Base-by-base conservation (phyloP, 2,113 vertebrate species). In the Lethenteron reissneri region DNA sequence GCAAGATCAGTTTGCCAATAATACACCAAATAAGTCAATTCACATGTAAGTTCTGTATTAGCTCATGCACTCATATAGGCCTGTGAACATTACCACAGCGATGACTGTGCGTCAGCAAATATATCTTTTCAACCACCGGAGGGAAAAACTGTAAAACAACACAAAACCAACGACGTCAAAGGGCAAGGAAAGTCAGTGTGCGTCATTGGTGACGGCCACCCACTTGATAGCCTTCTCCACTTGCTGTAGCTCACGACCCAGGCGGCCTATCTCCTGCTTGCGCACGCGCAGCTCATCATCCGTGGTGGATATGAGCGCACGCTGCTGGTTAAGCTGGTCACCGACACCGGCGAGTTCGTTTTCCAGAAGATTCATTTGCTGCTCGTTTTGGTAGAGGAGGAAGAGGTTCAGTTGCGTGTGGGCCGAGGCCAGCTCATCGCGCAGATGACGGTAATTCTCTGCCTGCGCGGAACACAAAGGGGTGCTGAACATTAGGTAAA, bases 201-300 rank as follows among this genome's bases (percentile, higher is more conserved):
- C 41, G 41, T 5, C 41, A 41, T 41, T 41, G 41, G 41, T 9
- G 12, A 56, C 7, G 70, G 15, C n/a, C 58, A 81, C 86, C 74
- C 77, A 92, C 92, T 83, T 82, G 71, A 90, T 78, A 75, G 89
- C 85, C 74, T 84, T 94, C 74, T 92, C 87, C 11, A 82, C 78
- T 12, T 80, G 84, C 76, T 89, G 92, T 14, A 84, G 84, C 57
- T 92, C 86, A 76, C 92, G 84, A 74, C 12, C 81, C 71, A 88
- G 74, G 2, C 76, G 75, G 12, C 94, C 92, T 19, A 87, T 79
- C 9, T 77, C 80, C 75, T 84, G 92, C 76, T 91, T 97, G 75
- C 78, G 80, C 70, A 69, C 75, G 83, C 83, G 89, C 70, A 88
- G 75, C 2, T n/a, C 71, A 70, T 81, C 76, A 76, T 97, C 92